Conservation (phyloP, 2,113 vertebrate species). For the Tupaia chinensis region DNA sequence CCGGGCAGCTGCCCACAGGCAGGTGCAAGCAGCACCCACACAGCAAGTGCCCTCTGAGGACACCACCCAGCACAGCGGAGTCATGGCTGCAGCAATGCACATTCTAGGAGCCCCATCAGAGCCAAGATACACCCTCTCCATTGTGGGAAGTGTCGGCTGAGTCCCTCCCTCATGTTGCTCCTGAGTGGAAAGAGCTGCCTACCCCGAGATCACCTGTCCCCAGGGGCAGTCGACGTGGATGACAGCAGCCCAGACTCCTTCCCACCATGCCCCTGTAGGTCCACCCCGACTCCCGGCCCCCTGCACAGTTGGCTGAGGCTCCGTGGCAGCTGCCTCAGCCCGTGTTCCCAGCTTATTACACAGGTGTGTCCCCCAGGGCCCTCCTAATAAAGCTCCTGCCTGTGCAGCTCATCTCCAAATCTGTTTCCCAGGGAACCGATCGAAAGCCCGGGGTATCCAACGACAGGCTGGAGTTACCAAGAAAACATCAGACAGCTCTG, state of each 20-base stretch:
- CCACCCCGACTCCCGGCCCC: neutral
- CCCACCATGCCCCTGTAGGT: neutral
- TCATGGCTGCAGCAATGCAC: rapidly evolving
- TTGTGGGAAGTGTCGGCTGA: neutral
- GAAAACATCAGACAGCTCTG: neutral
- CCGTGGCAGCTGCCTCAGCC: neutral
- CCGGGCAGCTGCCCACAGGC: neutral
- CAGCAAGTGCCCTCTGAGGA: neutral
- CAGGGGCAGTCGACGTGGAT: neutral
- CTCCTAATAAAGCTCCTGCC: neutral
- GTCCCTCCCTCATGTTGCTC: neutral
- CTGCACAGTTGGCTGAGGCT: neutral
- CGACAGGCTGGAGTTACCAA: neutral
- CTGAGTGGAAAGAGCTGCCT: neutral
- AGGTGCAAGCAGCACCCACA: neutral
- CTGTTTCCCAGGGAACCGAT: constrained; percentile 42
- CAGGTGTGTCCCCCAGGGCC: neutral
- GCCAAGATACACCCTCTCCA: neutral
- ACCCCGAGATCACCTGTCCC: neutral
- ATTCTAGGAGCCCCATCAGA: neutral
- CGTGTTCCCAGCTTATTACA: neutral
- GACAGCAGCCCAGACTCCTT: neutral
- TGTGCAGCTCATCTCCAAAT: neutral
- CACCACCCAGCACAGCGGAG: rapidly evolving
- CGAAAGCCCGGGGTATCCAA: neutral